phyloP scores from a whole-genome alignment of 2,113 vertebrate genomes.

The Pheucticus melanocephalus region DNA sequence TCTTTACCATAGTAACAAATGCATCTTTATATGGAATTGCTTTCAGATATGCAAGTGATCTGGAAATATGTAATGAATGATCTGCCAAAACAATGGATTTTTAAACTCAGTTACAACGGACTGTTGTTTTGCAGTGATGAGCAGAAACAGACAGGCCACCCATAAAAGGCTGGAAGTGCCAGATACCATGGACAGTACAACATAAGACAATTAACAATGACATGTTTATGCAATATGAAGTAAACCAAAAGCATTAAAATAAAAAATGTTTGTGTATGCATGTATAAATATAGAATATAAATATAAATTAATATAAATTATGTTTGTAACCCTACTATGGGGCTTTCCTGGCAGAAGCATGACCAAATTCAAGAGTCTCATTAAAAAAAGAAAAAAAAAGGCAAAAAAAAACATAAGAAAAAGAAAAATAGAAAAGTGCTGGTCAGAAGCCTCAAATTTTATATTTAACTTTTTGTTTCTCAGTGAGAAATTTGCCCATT shows the following conservation, averaged over 20 bases:
- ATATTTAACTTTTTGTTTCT: neutral
- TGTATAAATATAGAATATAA: neutral
- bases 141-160: neutral
- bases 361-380: neutral
- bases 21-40: neutral
- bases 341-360: neutral
- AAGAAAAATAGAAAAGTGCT: neutral
- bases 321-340: neutral
- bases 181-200: neutral
- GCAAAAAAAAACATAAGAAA: too few species aligned
- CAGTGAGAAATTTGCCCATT: neutral
- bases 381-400: too few species aligned
- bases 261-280: neutral
- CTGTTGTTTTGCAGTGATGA: neutral
- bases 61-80: neutral
- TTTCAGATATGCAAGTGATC: neutral
- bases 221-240: neutral
- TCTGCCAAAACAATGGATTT: neutral
- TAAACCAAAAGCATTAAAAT: neutral
- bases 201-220: neutral
- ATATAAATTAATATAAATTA: neutral
- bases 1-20: neutral
- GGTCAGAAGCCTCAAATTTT: neutral
- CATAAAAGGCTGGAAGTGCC: neutral
- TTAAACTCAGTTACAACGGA: neutral